Conservation (phyloP, 2,888 invertebrate genomes). For the Aricia artaxerxes region DNA sequence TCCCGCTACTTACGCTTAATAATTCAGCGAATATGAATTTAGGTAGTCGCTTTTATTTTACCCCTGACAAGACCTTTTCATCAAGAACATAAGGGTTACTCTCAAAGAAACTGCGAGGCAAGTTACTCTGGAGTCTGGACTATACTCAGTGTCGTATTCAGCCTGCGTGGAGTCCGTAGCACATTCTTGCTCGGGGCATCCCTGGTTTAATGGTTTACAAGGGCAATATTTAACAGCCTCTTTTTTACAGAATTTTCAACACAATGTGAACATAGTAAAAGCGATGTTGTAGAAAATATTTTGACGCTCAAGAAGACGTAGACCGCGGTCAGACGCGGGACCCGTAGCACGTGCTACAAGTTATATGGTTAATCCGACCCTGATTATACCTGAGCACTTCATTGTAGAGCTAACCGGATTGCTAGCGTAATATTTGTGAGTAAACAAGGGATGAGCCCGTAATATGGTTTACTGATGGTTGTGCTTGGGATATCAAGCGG, state of each 20-base stretch:
- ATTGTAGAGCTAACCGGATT: slow-evolving; percentile 37
- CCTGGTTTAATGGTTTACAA: too few species aligned
- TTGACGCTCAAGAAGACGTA: too few species aligned
- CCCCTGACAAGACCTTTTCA: too few species aligned
- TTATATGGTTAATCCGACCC: background rate
- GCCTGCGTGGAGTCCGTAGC: background rate
- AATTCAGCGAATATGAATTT: background rate
- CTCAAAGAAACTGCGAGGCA: background rate
- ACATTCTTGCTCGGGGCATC: background rate
- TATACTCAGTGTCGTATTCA: background rate
- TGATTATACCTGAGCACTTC: slow-evolving; percentile 26
- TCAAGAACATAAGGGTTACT: too few species aligned
- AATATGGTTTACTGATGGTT: slow-evolving; percentile 52
- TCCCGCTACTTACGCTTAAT: background rate
- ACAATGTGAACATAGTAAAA: too few species aligned
- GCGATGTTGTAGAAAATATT: too few species aligned
- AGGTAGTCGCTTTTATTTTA: background rate
- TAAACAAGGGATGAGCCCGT: slow-evolving; percentile 59
- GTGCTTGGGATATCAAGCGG: slow-evolving; percentile 52
- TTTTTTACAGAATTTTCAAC: too few species aligned
- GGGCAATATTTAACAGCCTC: too few species aligned
- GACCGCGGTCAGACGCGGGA: background rate
- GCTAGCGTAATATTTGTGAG: slow-evolving; percentile 40
- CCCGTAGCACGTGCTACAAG: background rate
- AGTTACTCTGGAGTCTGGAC: background rate